Evolutionary conservation across 2,797 vertebrate genomes (phyloP).

Genomic region (Epinephelus awoara): DNA sequence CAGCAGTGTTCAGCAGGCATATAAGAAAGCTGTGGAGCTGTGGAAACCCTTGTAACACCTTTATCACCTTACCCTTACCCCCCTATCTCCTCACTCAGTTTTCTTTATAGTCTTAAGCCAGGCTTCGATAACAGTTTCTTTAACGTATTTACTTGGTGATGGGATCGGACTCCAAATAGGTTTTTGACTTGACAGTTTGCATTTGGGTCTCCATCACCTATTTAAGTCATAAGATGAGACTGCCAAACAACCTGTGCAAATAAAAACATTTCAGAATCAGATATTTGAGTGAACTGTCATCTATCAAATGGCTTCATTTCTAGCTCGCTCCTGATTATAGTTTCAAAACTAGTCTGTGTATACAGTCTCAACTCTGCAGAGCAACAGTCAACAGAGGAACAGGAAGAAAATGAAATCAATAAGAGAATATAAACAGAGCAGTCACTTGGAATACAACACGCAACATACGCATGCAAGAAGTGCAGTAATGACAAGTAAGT

Average conservation of each 20-base stretch:
- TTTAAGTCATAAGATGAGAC: neutral
- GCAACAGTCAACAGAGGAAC: neutral
- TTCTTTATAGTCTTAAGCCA: neutral
- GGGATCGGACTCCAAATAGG: neutral
- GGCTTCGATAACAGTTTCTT: neutral
- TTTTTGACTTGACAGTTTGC: neutral
- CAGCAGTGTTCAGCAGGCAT: neutral
- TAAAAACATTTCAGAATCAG: neutral
- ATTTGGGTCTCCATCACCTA: neutral
- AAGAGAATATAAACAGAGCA: neutral
- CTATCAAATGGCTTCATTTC: neutral
- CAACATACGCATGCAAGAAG: neutral
- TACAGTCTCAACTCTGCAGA: neutral
- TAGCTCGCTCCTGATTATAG: neutral
- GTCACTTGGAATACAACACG: neutral
- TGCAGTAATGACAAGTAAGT: neutral
- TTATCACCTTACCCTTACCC: neutral
- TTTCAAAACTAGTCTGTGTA: too few species aligned
- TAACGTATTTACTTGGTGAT: neutral
- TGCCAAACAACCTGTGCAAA: neutral
- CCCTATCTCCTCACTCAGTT: neutral
- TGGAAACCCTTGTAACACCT: neutral
- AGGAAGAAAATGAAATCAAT: neutral
- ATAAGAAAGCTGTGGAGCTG: neutral
- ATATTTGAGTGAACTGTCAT: neutral